A percentile compares a stretch with the other conserved stretches of the same genome.
These are phyloP conservation scores for Calameuta pallipes DNA, from an alignment of 2,888 invertebrate genomes.

Conservation along the genomic window DNA sequence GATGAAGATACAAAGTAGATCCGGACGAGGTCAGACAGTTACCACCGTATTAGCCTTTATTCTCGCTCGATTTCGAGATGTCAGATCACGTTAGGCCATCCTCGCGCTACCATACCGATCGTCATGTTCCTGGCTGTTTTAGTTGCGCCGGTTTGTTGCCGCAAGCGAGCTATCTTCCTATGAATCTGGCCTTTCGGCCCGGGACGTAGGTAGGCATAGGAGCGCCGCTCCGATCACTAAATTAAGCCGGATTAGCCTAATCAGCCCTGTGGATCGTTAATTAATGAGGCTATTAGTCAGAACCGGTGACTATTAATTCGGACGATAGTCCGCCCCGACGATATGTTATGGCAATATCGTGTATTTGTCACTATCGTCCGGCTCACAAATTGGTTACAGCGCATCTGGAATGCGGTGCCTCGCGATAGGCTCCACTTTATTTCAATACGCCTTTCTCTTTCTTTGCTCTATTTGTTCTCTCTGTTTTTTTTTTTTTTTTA, in stretches of 20 bases:
- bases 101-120: constrained; percentile 22
- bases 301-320: constrained; percentile 57
- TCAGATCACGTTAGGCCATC: constrained; percentile 34
- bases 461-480: background rate
- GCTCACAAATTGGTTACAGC: constrained; percentile 60
- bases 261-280: constrained; percentile 56
- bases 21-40: background rate
- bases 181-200: constrained; percentile 16
- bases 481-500: background rate
- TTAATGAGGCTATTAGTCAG: constrained; percentile 59
- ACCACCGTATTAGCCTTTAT: background rate
- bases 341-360: constrained; percentile 59
- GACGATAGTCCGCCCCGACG: constrained; percentile 50
- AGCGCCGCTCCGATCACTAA: constrained; percentile 48
- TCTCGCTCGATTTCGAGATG: constrained; percentile 16
- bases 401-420: constrained; percentile 47
- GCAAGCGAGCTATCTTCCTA: background rate
- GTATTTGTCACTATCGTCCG: constrained; percentile 58
- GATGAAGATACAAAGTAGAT: background rate
- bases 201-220: constrained; percentile 8
- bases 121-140: background rate
- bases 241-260: constrained; percentile 59
- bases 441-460: background rate
- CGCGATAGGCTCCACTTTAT: background rate
- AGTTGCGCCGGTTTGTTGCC: background rate